These are phyloP conservation scores for Cephus rjabovi DNA, from an alignment of 2,888 invertebrate genomes.

Conservation along the genomic window DNA sequence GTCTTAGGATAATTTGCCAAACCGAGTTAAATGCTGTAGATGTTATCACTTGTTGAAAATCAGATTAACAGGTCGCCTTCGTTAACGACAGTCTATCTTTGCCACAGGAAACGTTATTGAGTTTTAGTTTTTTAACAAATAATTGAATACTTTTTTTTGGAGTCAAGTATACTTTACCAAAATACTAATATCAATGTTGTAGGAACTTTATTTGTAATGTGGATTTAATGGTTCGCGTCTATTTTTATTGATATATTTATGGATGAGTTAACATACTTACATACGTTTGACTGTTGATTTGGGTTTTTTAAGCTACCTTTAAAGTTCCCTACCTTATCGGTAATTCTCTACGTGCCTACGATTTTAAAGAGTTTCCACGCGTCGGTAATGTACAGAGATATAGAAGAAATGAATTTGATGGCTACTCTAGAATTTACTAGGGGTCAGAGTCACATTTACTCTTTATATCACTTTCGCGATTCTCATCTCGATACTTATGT, in stretches of 20 bases:
- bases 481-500: not conserved
- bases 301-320: not conserved
- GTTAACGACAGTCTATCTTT: not conserved
- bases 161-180: not conserved
- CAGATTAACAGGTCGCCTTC: not conserved
- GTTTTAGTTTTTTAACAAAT: not conserved
- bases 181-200: not conserved
- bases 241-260: not conserved
- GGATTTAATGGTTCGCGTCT: not conserved
- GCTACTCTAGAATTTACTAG: not conserved
- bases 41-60: not conserved
- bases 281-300: not conserved
- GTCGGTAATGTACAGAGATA: not conserved
- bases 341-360: not conserved
- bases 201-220: not conserved
- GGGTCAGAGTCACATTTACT: not conserved
- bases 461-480: not conserved
- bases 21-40: not conserved
- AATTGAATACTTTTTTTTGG: not conserved
- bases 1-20: not conserved
- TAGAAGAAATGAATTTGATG: not conserved
- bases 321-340: too few species aligned
- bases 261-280: not conserved
- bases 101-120: not conserved
- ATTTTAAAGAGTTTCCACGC: not conserved